Evolutionary conservation across 2,888 invertebrate genomes (phyloP).

Genomic region (Heliconius sara): DNA sequence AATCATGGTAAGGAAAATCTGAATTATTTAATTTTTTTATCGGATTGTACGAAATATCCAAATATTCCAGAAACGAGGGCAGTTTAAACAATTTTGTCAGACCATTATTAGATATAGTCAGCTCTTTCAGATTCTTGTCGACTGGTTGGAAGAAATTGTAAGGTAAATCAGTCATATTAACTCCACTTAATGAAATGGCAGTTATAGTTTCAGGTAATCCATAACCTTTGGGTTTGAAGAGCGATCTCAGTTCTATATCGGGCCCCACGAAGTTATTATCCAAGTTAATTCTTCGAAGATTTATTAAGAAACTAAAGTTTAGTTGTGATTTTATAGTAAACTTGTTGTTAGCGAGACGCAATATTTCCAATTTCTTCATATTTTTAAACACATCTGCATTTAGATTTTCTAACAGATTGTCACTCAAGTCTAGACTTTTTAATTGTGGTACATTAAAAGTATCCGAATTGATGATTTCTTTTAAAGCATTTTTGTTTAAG

Average conservation of each 20-base stretch:
- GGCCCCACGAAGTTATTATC: constrained; percentile 71
- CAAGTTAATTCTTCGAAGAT: constrained; percentile 67
- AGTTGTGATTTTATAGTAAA: constrained; percentile 65
- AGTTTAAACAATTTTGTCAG: constrained; percentile 79
- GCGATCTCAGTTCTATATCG: constrained; percentile 56
- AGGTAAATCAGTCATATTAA: constrained; percentile 59
- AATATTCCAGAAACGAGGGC: constrained; percentile 79
- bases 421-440: constrained; percentile 66
- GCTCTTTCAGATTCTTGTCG: constrained; percentile 65
- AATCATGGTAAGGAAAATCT: background rate
- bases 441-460: constrained; percentile 65
- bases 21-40: constrained; percentile 68
- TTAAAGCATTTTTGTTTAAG: constrained; percentile 63
- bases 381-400: constrained; percentile 64
- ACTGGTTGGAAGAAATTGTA: constrained; percentile 67
- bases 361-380: constrained; percentile 64
- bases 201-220: constrained; percentile 49
- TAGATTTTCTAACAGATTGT: constrained; percentile 65
- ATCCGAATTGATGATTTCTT: constrained; percentile 58
- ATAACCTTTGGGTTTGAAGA: constrained; percentile 65
- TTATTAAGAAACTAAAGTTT: constrained; percentile 65
- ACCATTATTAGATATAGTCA: constrained; percentile 80
- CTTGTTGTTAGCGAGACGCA: constrained; percentile 71
- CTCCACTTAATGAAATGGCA: constrained; percentile 61
- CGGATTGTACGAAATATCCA: constrained; percentile 85